These are phyloP conservation scores for Brachionus rubens DNA, from an alignment of 1,140 invertebrate species.

Conservation along the genomic window DNA sequence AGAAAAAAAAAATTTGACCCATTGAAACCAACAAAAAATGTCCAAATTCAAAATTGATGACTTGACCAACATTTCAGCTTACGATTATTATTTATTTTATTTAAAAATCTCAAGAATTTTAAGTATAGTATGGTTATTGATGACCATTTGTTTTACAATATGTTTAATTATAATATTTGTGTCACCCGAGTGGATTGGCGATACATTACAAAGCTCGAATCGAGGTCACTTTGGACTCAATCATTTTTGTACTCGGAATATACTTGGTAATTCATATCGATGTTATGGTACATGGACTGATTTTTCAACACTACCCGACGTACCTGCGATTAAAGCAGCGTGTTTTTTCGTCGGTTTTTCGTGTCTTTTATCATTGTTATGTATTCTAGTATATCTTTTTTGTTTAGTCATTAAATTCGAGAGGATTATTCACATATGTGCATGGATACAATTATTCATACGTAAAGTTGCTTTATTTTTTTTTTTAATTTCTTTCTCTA, in stretches of 20 bases:
- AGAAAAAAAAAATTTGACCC: slow-evolving; percentile 9
- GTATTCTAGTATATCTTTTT: slow-evolving; percentile 75
- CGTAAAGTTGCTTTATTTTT: slow-evolving; percentile 69
- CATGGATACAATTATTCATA: slow-evolving; percentile 85
- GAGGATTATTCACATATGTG: slow-evolving; percentile 85
- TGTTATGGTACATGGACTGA: slow-evolving; percentile 45
- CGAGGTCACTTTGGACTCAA: slow-evolving; percentile 88
- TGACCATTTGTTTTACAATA: slow-evolving; percentile 89
- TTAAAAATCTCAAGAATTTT: slow-evolving; percentile 91
- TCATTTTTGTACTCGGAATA: slow-evolving; percentile 70
- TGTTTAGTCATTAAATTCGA: slow-evolving; percentile 89
- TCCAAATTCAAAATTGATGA: slow-evolving; percentile 4
- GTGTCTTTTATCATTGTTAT: slow-evolving; percentile 76
- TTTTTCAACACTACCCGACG: slow-evolving; percentile 46
- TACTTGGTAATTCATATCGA: slow-evolving; percentile 54
- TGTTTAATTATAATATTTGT: slow-evolving; percentile 89
- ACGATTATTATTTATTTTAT: slow-evolving; percentile 67
- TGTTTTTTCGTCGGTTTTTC: slow-evolving; percentile 82
- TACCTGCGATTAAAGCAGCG: slow-evolving; percentile 61
- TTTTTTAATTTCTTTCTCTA: slow-evolving; percentile 39
- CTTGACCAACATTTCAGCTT: slow-evolving; percentile 27
- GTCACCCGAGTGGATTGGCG: slow-evolving; percentile 88
- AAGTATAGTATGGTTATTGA: slow-evolving; percentile 91
- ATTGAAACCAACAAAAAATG: slow-evolving; percentile 12
- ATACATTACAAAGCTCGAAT: slow-evolving; percentile 71